Conservation (phyloP, 2,888 invertebrate genomes). For the Petrophora chlorosata region DNA sequence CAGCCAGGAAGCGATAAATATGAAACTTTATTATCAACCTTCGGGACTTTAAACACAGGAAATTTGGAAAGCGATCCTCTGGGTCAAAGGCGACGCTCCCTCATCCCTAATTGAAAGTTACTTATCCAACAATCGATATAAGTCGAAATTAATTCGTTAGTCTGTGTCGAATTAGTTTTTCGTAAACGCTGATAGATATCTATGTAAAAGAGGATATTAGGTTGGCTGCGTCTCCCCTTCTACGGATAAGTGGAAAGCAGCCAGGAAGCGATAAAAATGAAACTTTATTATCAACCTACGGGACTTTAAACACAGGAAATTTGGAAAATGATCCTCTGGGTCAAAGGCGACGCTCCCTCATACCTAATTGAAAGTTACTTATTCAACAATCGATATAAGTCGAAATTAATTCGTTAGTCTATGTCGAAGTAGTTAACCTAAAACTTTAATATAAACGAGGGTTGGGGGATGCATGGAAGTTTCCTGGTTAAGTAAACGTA, state of each 20-base stretch:
- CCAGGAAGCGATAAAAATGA: constrained; percentile 24
- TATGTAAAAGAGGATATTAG: constrained; percentile 16
- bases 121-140: constrained; percentile 29
- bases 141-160: constrained; percentile 33
- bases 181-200: constrained; percentile 27
- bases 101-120: constrained; percentile 26
- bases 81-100: constrained; percentile 16
- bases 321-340: constrained; percentile 22
- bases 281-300: constrained; percentile 30
- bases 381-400: constrained; percentile 31
- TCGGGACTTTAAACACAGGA: constrained; percentile 2
- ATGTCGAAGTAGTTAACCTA: constrained; percentile 23
- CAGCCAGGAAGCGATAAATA: constrained; percentile 23
- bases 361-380: constrained; percentile 25
- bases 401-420: constrained; percentile 32
- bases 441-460: constrained; percentile 28
- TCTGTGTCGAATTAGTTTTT: constrained; percentile 22
- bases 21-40: constrained; percentile 30
- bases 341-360: constrained; percentile 18
- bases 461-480: constrained; percentile 20
- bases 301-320: constrained; percentile 11
- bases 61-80: constrained; percentile 26
- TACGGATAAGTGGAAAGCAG: constrained; percentile 17
- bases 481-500: constrained; percentile 21
- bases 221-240: constrained; percentile 8